A percentile compares a stretch with the other conserved stretches of the same genome.
Evolutionary conservation across 2,113 vertebrate species (phyloP).

Genomic region (Ctenomys sociabilis): DNA sequence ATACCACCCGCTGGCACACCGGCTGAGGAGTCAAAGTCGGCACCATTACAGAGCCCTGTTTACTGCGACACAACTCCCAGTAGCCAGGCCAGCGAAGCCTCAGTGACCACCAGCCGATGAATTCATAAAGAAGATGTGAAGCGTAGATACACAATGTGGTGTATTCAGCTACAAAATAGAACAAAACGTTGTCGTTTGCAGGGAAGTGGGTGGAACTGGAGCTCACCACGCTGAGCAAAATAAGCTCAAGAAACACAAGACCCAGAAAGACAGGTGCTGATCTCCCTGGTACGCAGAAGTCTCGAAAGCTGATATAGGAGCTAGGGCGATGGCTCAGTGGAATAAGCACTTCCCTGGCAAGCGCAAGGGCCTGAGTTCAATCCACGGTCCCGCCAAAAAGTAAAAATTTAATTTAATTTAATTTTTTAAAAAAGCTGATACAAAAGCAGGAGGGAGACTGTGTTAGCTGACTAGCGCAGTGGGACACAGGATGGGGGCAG

Average conservation of each 20-base stretch:
- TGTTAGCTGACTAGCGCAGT: background rate
- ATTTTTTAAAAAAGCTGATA: background rate
- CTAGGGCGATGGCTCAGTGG: too few relatives aligned
- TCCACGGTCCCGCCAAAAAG: too few relatives aligned
- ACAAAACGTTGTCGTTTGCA: background rate
- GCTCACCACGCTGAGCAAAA: background rate
- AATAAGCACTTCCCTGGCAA: too few relatives aligned
- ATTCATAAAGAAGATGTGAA: background rate
- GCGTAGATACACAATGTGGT: background rate
- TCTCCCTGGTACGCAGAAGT: background rate
- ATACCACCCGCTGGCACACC: background rate
- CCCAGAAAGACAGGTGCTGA: background rate
- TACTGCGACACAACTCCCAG: background rate
- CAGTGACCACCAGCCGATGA: background rate
- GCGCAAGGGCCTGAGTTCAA: too few relatives aligned
- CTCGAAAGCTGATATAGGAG: too few relatives aligned
- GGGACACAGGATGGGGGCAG: background rate
- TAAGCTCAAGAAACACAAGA: background rate
- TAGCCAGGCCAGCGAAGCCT: background rate
- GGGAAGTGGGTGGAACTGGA: background rate
- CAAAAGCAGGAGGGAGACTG: background rate
- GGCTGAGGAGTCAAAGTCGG: background rate
- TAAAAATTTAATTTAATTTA: too few relatives aligned
- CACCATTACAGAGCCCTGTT: accelerated
- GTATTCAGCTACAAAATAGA: background rate